These are phyloP conservation scores for Amblyornis subalaris DNA, from an alignment of 2,113 vertebrate genomes.

Conservation along the genomic window DNA sequence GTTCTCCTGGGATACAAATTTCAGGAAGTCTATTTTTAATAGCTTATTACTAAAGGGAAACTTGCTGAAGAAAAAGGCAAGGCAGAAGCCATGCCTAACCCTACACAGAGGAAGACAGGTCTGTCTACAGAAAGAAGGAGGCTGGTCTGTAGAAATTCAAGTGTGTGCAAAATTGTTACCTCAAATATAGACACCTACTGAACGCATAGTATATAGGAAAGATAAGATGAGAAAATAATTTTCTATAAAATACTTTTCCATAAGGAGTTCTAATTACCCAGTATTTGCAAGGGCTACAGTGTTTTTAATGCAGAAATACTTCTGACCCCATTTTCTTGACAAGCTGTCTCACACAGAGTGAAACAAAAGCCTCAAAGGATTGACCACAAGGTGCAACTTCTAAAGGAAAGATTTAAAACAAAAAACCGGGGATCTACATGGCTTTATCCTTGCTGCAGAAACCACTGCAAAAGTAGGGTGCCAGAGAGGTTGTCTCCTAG, in stretches of 20 bases:
- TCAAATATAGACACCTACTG: neutral
- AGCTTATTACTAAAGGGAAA: neutral
- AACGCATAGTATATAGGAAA: neutral
- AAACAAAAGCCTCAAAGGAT: neutral
- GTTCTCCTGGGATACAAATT: neutral
- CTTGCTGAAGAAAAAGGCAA: neutral
- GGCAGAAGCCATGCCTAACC: neutral
- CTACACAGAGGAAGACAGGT: neutral
- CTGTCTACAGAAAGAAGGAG: neutral
- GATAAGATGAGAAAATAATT: neutral
- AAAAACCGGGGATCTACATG: neutral
- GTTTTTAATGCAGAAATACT: neutral
- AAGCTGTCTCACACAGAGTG: neutral
- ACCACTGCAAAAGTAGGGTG: neutral
- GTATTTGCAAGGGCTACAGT: neutral
- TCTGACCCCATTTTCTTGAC: neutral
- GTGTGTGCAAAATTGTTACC: neutral
- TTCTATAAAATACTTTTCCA: neutral
- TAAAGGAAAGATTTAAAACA: neutral
- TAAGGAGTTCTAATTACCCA: neutral
- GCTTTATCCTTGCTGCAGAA: neutral
- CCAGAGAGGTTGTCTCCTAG: neutral
- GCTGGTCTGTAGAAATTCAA: neutral
- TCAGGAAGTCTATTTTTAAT: neutral
- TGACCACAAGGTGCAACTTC: neutral